Evolutionary conservation across 1,140 invertebrate species (phyloP).

Genomic region (Sitophilus oryzae): DNA sequence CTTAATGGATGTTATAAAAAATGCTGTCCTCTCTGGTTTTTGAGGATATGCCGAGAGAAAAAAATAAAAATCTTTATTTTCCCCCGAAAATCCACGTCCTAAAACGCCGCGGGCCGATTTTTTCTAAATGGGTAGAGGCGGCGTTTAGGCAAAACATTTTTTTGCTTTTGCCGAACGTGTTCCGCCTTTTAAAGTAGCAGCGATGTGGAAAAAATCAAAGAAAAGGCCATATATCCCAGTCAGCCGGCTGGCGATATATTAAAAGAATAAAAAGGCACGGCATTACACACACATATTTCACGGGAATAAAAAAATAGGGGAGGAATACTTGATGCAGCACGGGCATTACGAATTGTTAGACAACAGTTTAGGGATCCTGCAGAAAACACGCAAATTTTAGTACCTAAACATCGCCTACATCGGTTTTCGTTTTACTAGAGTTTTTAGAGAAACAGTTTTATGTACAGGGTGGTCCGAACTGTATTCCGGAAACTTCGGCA

Average conservation of each 20-base stretch:
- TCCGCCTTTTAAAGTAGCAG: conserved; percentile 15
- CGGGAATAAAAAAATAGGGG: too few relatives aligned
- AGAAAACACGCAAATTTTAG: too few relatives aligned
- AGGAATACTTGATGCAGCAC: conserved; percentile 7
- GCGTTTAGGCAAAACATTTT: conserved; percentile 19
- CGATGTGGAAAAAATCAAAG: conserved; percentile 18
- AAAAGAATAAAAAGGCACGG: conserved; percentile 17
- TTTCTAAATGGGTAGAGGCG: conserved; percentile 1
- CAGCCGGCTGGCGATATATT: conserved; percentile 21
- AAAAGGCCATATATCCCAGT: conserved; percentile 17
- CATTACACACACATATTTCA: conserved; percentile 13
- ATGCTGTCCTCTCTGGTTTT: too few relatives aligned
- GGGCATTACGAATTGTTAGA: too few relatives aligned
- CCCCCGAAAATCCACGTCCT: conserved; percentile 7
- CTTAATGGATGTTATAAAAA: too few relatives aligned
- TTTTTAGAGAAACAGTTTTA: too few relatives aligned
- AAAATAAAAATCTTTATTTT: conserved; percentile 15
- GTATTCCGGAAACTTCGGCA: too few relatives aligned
- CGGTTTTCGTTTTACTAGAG: too few relatives aligned
- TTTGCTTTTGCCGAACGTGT: conserved; percentile 17
- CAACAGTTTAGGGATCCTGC: too few relatives aligned
- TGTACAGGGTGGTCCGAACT: too few relatives aligned
- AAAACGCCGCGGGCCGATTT: conserved; percentile 13
- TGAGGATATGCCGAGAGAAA: too few relatives aligned
- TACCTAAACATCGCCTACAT: too few relatives aligned